Evolutionary conservation across 2,888 invertebrate genomes (phyloP), one percentile per base, ranked within the genome.

Genomic region (Melanargia galathea): DNA sequence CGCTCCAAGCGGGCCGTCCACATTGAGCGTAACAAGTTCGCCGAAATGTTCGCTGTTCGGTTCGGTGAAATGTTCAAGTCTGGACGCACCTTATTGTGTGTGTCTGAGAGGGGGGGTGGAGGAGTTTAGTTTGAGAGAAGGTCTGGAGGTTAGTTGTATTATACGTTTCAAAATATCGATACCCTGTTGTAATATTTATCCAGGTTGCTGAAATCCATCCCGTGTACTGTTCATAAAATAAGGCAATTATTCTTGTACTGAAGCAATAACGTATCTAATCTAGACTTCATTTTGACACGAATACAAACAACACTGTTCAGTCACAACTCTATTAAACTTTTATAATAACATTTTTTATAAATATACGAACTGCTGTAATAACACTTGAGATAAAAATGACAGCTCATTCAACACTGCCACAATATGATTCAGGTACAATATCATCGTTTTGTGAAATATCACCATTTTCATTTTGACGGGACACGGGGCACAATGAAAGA

Each of bases 381-480:
- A 49, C 49, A 49, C 26, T 30, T 16, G 26, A 51, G 16, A 51
- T 33, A 18, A 52, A 52, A 20, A 35, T 35, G 52, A 35, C 35
- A 52, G 20, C 13, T 52, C 52, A 52, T 52, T 35, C 33, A 52
- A 52, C 52, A 52, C 20, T 52, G 20, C 30, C 51, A 20, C 35
- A 52, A 20, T 35, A 35, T 35, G 33, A 52, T 20, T 33, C 40
- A 43, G 55, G 43, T 55, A 26, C 26, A 55, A 55, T 38, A 43
- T 55, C 40, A 20, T 10, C 43, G 40, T 24, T 55, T 43, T 55
- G 40, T 55, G 26, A 40, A 43, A 43, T 55, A 55, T 55, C 16
- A 26, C 55, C 55, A 26, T 40, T 43, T 55, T 55, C 55, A 55
- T 55, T 55, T 55, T 26, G 43, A 16, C 2, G 52, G 38, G 24